A percentile compares a stretch with the other conserved stretches of the same genome.
Conservation (phyloP, 2,113 vertebrate genomes). For the Poeciliopsis turrubarensis region DNA sequence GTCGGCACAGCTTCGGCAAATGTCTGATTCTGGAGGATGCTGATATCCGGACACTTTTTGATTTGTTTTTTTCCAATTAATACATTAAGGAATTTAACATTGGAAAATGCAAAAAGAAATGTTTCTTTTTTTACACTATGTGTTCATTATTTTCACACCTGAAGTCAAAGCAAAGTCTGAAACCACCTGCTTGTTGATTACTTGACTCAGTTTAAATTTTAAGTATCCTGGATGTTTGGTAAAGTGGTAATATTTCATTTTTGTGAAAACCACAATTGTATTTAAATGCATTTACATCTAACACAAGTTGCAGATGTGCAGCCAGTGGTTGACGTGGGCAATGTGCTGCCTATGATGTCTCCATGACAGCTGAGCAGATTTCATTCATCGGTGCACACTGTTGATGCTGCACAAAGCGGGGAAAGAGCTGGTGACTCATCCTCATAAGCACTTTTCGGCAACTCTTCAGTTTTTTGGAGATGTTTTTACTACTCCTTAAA, state of each 20-base stretch:
- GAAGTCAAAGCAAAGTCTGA: background rate
- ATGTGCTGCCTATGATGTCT: no score
- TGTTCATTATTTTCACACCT: background rate
- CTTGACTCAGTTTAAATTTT: no score
- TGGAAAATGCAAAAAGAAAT: background rate
- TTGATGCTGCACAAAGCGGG: no score
- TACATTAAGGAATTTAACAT: background rate
- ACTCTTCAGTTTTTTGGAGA: background rate
- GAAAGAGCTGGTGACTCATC: no score
- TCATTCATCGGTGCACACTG: no score
- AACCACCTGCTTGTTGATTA: no score
- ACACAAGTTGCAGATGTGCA: no score
- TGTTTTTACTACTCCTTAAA: no score
- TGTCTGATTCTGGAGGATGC: conserved; percentile 19
- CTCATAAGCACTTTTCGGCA: no score
- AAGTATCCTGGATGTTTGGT: background rate
- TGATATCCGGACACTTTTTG: background rate
- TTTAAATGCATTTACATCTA: background rate
- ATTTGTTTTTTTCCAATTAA: conserved; percentile 6
- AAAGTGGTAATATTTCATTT: background rate
- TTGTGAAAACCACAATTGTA: background rate
- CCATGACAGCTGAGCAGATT: no score
- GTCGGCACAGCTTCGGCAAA: conserved; percentile 9
- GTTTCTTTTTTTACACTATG: background rate
- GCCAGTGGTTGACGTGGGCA: no score